Percentiles rank a stretch among this genome's conserved stretches.
Evolutionary conservation across 2,888 invertebrate species (phyloP).

Genomic region (Perdita meconis): DNA sequence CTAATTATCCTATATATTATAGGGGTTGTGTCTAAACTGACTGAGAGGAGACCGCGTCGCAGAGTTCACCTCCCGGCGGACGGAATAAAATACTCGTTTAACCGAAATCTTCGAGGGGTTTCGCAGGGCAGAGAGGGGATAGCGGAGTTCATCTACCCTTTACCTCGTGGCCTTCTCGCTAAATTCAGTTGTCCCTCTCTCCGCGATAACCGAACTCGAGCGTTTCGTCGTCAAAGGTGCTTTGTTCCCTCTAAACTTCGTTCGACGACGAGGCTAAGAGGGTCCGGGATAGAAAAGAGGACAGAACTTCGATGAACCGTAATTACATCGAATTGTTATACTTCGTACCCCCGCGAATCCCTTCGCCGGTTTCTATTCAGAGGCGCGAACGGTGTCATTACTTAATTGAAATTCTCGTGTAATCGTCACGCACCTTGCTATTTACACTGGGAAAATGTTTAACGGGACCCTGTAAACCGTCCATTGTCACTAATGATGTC

Average conservation of each 20-base stretch:
- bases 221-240: constrained; percentile 41
- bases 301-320: constrained; percentile 19
- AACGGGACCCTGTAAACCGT: constrained; percentile 10
- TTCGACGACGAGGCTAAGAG: background rate
- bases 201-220: constrained; percentile 40
- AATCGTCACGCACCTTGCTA: constrained; percentile 37
- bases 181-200: constrained; percentile 37
- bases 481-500: constrained; percentile 56
- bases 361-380: background rate
- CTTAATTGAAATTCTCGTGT: constrained; percentile 39
- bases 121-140: no score
- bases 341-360: constrained; percentile 9
- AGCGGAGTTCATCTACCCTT: constrained; percentile 45
- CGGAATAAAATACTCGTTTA: constrained; percentile 31
- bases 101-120: constrained; percentile 33
- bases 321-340: constrained; percentile 34
- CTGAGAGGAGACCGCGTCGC: constrained; percentile 6
- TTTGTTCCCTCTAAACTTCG: constrained; percentile 50
- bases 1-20: constrained; percentile 32
- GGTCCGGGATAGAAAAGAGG: constrained; percentile 2
- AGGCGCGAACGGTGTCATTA: constrained; percentile 34
- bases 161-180: background rate
- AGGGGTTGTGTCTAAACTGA: constrained; percentile 32
- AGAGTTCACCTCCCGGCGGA: constrained; percentile 6
- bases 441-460: constrained; percentile 50